Conservation (phyloP, 2,797 vertebrate genomes). For the Anolis apletophallus region DNA sequence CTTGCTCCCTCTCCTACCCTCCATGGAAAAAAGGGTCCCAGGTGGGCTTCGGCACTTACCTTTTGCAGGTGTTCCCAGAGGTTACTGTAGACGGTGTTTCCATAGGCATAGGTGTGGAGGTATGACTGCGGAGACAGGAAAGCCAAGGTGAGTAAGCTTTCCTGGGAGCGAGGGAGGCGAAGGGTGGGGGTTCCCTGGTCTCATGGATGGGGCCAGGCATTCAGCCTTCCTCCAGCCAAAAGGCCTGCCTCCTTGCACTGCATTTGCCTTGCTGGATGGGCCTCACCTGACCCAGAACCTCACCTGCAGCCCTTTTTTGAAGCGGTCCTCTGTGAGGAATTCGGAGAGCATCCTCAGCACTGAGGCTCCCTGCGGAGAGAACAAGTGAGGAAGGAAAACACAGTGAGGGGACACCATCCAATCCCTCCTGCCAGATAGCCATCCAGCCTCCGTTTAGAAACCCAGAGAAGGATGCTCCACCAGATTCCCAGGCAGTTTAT, state of each 20-base stretch:
- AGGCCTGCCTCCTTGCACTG: background rate
- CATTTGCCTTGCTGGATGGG: background rate
- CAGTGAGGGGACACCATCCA: fast-evolving
- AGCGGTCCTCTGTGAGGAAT: conserved; percentile 88
- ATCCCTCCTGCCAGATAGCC: too few species aligned
- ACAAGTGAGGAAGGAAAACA: background rate
- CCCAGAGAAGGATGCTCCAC: too few species aligned
- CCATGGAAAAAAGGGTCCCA: background rate
- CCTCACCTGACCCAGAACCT: conserved; percentile 65
- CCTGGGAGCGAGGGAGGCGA: background rate
- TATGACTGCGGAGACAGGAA: conserved; percentile 83
- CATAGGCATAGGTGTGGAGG: conserved; percentile 83
- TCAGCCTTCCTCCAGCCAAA: background rate
- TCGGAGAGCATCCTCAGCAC: conserved; percentile 93
- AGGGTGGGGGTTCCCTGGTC: background rate
- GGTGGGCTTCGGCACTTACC: conserved; percentile 51
- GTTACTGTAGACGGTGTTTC: conserved; percentile 83
- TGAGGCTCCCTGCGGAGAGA: conserved; percentile 83
- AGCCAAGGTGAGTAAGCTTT: fast-evolving
- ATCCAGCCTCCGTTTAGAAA: too few species aligned
- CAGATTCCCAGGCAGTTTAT: too few species aligned
- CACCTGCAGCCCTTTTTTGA: conserved; percentile 87
- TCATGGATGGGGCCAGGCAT: too few species aligned
- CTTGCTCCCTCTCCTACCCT: too few species aligned
- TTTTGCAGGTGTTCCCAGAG: conserved; percentile 90